These are phyloP conservation scores for Aphrocallistes beatrix DNA, from an alignment of 37 sponge, comb jelly and placozoan genomes.

Conservation along the genomic window DNA sequence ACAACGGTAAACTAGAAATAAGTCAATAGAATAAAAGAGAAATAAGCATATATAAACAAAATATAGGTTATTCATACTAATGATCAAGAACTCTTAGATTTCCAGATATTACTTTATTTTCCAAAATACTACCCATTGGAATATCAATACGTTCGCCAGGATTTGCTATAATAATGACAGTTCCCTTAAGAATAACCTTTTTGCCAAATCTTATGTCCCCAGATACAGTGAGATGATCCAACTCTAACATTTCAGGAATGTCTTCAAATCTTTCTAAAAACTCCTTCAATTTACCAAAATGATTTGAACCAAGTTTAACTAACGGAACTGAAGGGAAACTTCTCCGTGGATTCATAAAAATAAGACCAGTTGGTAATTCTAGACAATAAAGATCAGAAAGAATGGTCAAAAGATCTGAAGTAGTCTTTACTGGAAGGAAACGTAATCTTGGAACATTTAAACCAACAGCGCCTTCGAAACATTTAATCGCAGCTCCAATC, in stretches of 20 bases:
- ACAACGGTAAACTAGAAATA: no score
- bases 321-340: constrained; percentile 69
- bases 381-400: constrained; percentile 86
- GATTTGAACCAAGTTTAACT: constrained; percentile 77
- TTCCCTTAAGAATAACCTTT: constrained; percentile 73
- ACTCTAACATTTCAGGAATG: constrained; percentile 83
- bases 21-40: no score
- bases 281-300: constrained; percentile 72
- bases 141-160: constrained; percentile 97
- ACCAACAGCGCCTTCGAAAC: constrained; percentile 82
- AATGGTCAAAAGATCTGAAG: constrained; percentile 74
- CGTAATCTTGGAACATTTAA: constrained; percentile 86
- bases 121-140: constrained; percentile 63
- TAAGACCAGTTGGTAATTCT: constrained; percentile 34
- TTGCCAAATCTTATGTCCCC: constrained; percentile 92
- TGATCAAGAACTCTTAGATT: constrained; percentile 91
- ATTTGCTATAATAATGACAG: constrained; percentile 96
- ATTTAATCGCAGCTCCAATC: constrained; percentile 92
- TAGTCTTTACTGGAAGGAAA: constrained; percentile 91
- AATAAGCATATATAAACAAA: no score
- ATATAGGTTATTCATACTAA: no score
- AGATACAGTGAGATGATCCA: constrained; percentile 91
- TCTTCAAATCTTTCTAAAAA: constrained; percentile 70
- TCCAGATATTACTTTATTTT: constrained; percentile 95
- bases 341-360: constrained; percentile 55